A percentile compares a stretch with the other conserved stretches of the same genome.
phyloP scores from a whole-genome alignment of 2,888 invertebrate genomes.

The Tribolium freemani region DNA sequence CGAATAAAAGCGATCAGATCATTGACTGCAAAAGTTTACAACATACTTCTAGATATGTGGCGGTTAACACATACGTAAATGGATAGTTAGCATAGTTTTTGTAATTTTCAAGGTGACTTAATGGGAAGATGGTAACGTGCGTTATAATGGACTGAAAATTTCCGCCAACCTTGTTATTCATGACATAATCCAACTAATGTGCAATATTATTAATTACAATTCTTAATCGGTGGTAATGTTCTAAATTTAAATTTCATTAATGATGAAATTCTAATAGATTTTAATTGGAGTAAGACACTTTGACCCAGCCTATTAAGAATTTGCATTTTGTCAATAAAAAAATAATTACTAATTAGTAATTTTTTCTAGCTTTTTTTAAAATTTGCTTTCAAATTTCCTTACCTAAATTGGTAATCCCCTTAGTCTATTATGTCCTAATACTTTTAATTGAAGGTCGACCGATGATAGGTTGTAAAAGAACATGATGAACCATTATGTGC shows the following conservation, averaged over 20 bases:
- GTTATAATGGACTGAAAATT: constrained; percentile 12
- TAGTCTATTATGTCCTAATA: not conserved
- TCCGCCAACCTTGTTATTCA: constrained; percentile 6
- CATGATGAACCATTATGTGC: constrained; percentile 2
- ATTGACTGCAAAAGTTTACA: constrained; percentile 23
- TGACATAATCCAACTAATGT: constrained; percentile 19
- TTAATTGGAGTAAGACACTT: not conserved
- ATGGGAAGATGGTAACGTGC: constrained; percentile 15
- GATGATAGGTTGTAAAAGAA: constrained; percentile 19
- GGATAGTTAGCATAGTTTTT: constrained; percentile 24
- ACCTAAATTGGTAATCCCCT: constrained; percentile 16
- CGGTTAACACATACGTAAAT: constrained; percentile 4
- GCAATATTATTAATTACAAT: constrained; percentile 23
- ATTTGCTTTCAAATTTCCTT: constrained; percentile 17
- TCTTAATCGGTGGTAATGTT: constrained; percentile 8
- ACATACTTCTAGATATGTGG: not conserved
- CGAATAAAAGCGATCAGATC: constrained; percentile 2
- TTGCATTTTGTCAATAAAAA: not conserved
- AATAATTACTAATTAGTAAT: too few species aligned
- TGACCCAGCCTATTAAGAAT: not conserved
- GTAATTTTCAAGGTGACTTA: constrained; percentile 30
- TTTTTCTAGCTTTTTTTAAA: not conserved
- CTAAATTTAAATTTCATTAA: constrained; percentile 2
- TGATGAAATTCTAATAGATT: not conserved
- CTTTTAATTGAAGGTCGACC: not conserved